Evolutionary conservation across 2,113 vertebrate genomes (phyloP), one percentile per base, ranked within the genome.

Genomic region (Callocephalon fimbriatum): DNA sequence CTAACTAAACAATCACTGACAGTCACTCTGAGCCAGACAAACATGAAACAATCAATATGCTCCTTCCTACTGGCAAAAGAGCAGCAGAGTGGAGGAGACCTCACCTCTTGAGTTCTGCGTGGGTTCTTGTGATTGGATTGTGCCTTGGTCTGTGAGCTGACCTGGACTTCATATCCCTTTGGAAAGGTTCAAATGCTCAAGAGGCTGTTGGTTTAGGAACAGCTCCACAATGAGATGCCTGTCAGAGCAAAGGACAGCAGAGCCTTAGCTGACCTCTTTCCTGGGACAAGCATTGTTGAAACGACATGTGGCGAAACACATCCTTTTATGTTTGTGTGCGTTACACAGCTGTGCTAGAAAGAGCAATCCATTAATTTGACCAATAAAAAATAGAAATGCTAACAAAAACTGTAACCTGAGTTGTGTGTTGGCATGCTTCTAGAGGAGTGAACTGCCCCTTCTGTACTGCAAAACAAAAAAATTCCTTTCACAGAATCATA

Each of bases 141-240:
- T 21, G 79, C 14, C 73, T 89, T 84, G 89, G 21, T 91, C 53
- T 66, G 48, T 80, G 79, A 77, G 37, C 45, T 96, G 96, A 96
- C 95, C 95, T 74, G 93, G 47, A 38, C 95, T 86, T 91, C 11
- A 15, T 77, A 97, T 77, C 17, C 92, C 71, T 91, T 87, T 81
- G 80, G 56, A 88, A 90, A 94, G 27, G 16, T n/a, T 48, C 47
- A 75, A 62, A 74, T 75, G 86, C 70, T n/a, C 63, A 77, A 80
- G 63, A 74, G 61, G n/a, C 50, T 94, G n/a, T 96, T 97, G 81
- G 84, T 93, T 96, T 96, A 96, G 54, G 72, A 54, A 71, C 80
- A 71, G 37, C 23, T 13, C 45, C 45, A 96, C 92, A 96, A 94
- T 95, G 53, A 70, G 73, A 70, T 50, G 25, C 7, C 27, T 44